Evolutionary conservation across 2,888 invertebrate species (phyloP), one percentile per base, ranked within the genome.

Genomic region (Harpalus rubripes): DNA sequence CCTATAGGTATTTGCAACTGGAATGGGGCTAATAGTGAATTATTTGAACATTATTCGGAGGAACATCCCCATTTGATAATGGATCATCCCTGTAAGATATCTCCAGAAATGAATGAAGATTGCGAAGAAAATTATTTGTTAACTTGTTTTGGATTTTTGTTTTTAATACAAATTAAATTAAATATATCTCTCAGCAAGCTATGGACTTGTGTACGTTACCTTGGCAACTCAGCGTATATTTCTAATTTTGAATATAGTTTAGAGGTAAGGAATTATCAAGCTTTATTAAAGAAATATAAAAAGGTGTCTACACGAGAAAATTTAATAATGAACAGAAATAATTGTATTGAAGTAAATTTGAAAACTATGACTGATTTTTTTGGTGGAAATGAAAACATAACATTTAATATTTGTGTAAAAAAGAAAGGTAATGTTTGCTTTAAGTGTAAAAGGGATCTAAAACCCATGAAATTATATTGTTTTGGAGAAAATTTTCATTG

Each of bases 161-260:
- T 85, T 59, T 52, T 85, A 10, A 80, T 85, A 2, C 85, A 85
- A 76, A 63, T 84, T 3, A 84, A 84, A 63, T 65, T 84, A n/a
- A 78, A 78, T 6, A 22, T 78, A 4, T 26, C 41, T 56, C 8
- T 78, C 12, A 65, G 78, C 1, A 84, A 84, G 63, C 26, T 84
- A 22, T 78, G 76, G 84, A 15, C 39, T 32, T 84, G 84, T 78
- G 84, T 84, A 3, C 44, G 84, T 16, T 84, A 84, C 44, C 63
- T 84, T 10, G 84, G 84, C 1, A 84, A 84, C 32, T 18, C 41
- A 44, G 44, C 84, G 0, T 84, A 15, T 15, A 26, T 44, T 4
- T 61, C 84, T 5, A 84, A 84, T 56, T 84, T 84, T 16, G 84
- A 84, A n/a, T 84, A 56, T 56, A 65, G 56, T 26, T 78, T 84